Evolutionary conservation across 2,888 invertebrate genomes (phyloP), one percentile per base, ranked within the genome.

Genomic region (Molanna angustata): DNA sequence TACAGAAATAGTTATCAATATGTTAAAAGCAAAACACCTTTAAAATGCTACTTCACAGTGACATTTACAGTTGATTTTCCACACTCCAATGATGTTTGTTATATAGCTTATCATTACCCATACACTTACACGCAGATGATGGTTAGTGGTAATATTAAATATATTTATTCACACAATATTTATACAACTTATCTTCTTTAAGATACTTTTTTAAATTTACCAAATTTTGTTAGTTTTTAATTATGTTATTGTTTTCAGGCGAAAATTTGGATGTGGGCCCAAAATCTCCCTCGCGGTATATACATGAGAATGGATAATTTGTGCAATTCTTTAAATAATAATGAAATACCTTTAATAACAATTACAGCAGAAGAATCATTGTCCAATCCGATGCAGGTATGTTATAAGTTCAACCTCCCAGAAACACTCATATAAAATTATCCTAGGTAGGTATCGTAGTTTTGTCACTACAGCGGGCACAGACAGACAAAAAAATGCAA

Each of bases 71-170:
- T 93, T 22, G 80, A 76, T 42, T 92, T 93, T 69, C 83, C 82
- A 3, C 85, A 90, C 68, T 71, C 76, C 45, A 80, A 83, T 57
- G 93, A 93, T 66, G 80, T 90, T 45, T 88, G 89, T 67, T 93
- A 93, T 69, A 68, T 93, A 56, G 91, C 92, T 2, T 93, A 92
- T 66, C 91, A 93, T 70, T 92, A 85, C 67, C 93, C 93, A 0
- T 93, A 88, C 69, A 88, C 90, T 0, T 92, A 89, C 66, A 84
- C 88, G 14, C 82, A 82, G 69, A 73, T 90, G 65, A 76, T 87
- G 84, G 86, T 87, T 62, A 70, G 68, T 47, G 16, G 3, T 16
- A 4, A 27, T 51, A 27, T 20, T 3, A 35, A 16, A 7, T 40
- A 18, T 57, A 19, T 1, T 37, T 49, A 45, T 35, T 9, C 35